These are phyloP conservation scores for Oreochromis mossambicus DNA, from an alignment of 2,797 vertebrate genomes.

Conservation along the genomic window DNA sequence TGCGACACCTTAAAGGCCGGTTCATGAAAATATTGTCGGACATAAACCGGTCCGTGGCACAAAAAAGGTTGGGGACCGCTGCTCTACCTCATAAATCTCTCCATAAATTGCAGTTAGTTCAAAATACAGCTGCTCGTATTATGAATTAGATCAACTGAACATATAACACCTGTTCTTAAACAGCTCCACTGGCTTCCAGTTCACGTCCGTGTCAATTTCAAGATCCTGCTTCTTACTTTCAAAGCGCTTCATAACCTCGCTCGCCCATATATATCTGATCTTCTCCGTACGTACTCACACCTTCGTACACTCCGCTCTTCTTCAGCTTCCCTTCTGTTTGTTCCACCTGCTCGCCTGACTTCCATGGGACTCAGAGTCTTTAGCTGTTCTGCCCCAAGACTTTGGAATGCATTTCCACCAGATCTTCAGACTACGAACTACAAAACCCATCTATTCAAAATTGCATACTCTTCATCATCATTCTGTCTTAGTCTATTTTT, in stretches of 20 bases:
- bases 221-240: background rate
- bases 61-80: background rate
- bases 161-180: background rate
- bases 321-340: background rate
- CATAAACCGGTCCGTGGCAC: accelerated
- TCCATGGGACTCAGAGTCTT: background rate
- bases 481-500: background rate
- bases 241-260: background rate
- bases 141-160: background rate
- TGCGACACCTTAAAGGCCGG: background rate
- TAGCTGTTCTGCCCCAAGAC: background rate
- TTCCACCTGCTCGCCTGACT: background rate
- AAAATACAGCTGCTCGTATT: background rate
- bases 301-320: background rate
- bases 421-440: background rate
- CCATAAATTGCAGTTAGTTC: background rate
- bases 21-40: background rate
- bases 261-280: background rate
- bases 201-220: background rate
- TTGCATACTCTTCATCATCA: no score
- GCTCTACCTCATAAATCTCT: background rate
- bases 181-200: background rate
- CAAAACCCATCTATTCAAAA: background rate
- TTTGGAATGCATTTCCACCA: background rate
- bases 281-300: background rate